phyloP scores from a whole-genome alignment of 2,888 invertebrate genomes.

The Plagiodera versicolora region DNA sequence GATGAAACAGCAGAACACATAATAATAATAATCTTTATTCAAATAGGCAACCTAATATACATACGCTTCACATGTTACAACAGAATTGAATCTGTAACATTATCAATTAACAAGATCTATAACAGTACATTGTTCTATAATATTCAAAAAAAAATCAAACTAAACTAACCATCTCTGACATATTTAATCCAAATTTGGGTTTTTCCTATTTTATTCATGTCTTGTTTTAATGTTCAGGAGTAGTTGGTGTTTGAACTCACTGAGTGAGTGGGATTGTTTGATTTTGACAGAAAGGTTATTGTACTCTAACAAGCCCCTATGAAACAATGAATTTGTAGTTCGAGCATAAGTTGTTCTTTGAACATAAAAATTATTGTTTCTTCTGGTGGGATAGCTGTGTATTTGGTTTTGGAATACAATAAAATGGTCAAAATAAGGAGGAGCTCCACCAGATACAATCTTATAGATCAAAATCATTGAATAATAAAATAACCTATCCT shows the following conservation, averaged over 20 bases:
- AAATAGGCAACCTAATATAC: too few species aligned
- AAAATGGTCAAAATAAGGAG: slow-evolving; percentile 4
- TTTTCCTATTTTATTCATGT: too few species aligned
- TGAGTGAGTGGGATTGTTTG: not conserved
- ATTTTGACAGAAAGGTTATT: not conserved
- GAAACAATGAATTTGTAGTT: slow-evolving; percentile 3
- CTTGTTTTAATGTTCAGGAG: too few species aligned
- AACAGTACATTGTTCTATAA: not conserved
- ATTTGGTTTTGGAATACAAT: not conserved
- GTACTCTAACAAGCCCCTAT: slow-evolving; percentile 1
- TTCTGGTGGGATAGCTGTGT: slow-evolving; percentile 9
- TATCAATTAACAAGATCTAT: too few species aligned
- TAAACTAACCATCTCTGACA: not conserved
- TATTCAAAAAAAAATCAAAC: not conserved
- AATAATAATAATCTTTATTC: too few species aligned
- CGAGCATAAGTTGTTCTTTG: not conserved
- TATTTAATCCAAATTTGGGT: too few species aligned
- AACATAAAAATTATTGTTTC: slow-evolving; percentile 1
- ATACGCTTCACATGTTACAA: too few species aligned
- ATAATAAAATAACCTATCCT: too few species aligned
- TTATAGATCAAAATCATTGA: not conserved
- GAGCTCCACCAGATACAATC: not conserved
- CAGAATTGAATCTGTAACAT: too few species aligned
- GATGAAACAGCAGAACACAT: too few species aligned
- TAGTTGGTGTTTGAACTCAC: not conserved